A percentile compares a stretch with the other conserved stretches of the same genome.
Evolutionary conservation across 1,140 invertebrate genomes (phyloP).

Genomic region (Zaprionus vittiger): DNA sequence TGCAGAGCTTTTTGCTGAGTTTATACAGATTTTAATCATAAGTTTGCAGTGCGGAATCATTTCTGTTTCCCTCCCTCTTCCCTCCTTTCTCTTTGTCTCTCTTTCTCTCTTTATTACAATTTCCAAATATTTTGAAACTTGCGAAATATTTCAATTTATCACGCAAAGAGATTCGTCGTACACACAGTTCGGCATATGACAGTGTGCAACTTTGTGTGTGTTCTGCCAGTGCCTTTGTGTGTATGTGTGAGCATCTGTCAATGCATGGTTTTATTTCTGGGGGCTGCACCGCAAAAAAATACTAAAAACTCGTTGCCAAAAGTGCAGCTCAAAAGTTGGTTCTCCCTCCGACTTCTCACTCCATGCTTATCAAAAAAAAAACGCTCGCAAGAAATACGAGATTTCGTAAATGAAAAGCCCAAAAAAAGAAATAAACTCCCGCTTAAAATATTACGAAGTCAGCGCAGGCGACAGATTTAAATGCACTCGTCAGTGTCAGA

Average conservation of each 20-base stretch:
- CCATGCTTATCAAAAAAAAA: not conserved
- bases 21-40: not conserved
- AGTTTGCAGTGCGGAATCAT: not conserved
- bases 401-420: not conserved
- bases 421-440: not conserved
- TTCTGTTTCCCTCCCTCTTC: not conserved
- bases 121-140: not conserved
- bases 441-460: not conserved
- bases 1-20: not conserved
- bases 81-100: not conserved
- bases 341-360: not conserved
- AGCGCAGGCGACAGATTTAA: slow-evolving; percentile 16
- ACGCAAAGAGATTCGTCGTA: slow-evolving; percentile 3
- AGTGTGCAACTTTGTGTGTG: not conserved
- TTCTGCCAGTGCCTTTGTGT: slow-evolving; percentile 15
- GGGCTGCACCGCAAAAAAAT: slow-evolving; percentile 48
- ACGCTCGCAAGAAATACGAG: slow-evolving; percentile 11
- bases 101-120: not conserved
- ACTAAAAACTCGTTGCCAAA: slow-evolving; percentile 58
- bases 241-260: not conserved
- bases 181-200: slow-evolving; percentile 36
- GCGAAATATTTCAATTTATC: not conserved
- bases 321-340: slow-evolving; percentile 36
- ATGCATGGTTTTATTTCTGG: slow-evolving; percentile 50
- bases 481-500: slow-evolving; percentile 24